Evolutionary conservation across 2,113 vertebrate genomes (phyloP).

Genomic region (Pelecanoides urinatrix): DNA sequence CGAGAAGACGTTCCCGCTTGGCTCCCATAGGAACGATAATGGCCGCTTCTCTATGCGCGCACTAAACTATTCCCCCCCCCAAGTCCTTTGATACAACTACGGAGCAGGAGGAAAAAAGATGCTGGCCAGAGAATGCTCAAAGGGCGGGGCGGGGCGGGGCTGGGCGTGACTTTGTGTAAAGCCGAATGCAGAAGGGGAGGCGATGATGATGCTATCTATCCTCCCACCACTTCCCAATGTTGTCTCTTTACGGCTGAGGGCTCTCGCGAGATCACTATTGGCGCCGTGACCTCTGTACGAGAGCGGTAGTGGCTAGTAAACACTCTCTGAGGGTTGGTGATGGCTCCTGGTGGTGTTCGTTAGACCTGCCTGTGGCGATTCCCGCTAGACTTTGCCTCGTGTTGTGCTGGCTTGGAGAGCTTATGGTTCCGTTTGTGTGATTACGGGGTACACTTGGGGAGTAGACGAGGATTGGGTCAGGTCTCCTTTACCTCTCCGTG

Average conservation of each 20-base stretch:
- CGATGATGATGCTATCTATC: not conserved
- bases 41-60: not conserved
- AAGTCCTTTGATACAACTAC: not conserved
- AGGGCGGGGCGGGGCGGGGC: not conserved
- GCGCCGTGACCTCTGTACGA: constrained; percentile 72
- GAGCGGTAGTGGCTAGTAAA: constrained; percentile 63
- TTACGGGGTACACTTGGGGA: not conserved
- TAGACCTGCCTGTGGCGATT: not conserved
- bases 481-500: not conserved
- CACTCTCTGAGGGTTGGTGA: constrained; percentile 16
- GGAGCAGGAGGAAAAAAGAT: not conserved
- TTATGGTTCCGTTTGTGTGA: not conserved
- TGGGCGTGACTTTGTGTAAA: not conserved
- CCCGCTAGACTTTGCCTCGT: not conserved
- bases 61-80: not conserved
- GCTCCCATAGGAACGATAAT: not conserved
- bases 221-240: too few species aligned
- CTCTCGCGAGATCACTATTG: constrained; percentile 59
- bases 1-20: not conserved
- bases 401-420: not conserved
- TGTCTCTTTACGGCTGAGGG: not conserved
- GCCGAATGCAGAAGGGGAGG: not conserved
- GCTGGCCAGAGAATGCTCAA: not conserved
- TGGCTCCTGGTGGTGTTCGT: not conserved
- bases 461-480: not conserved